phyloP scores from a whole-genome alignment of 2,888 invertebrate species.

The Silvanus unidentatus region DNA sequence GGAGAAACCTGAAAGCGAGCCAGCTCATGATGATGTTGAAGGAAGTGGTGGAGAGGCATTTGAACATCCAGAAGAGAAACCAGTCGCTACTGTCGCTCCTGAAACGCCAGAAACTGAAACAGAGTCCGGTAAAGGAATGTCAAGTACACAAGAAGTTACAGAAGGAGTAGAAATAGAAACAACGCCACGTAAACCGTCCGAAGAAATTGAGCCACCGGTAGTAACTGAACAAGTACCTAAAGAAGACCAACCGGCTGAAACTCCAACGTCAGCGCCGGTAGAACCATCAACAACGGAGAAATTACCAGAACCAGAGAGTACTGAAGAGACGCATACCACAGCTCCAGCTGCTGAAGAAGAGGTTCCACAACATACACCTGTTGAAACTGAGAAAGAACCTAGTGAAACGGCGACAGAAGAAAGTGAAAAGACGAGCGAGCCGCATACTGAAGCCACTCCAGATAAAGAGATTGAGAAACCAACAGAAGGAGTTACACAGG shows the following conservation, averaged over 20 bases:
- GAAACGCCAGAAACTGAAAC: too few relatives aligned
- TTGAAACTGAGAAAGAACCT: too few relatives aligned
- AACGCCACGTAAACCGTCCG: constrained; percentile 8
- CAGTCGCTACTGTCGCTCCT: background rate
- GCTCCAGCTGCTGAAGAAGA: constrained; percentile 5
- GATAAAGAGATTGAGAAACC: constrained; percentile 8
- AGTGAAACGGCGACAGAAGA: constrained; percentile 5
- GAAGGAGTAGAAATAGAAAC: constrained; percentile 8
- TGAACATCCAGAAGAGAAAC: constrained; percentile 14
- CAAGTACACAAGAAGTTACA: constrained; percentile 13
- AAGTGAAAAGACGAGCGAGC: background rate
- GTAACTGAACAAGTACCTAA: constrained; percentile 3
- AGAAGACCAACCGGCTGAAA: background rate
- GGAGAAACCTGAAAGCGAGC: constrained; percentile 8
- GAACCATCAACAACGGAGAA: constrained; percentile 7
- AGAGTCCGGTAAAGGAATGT: too few relatives aligned
- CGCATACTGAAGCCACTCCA: constrained; percentile 4
- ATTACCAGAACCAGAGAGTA: constrained; percentile 10
- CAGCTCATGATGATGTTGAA: constrained; percentile 2
- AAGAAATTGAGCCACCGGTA: background rate
- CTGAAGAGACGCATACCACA: constrained; percentile 8
- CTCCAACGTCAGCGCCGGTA: constrained; percentile 8
- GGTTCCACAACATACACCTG: background rate
- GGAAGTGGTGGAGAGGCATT: constrained; percentile 10
- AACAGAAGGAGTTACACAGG: constrained; percentile 8